Conservation (phyloP, 2,113 vertebrate species). For the Budorcas taxicolor region DNA sequence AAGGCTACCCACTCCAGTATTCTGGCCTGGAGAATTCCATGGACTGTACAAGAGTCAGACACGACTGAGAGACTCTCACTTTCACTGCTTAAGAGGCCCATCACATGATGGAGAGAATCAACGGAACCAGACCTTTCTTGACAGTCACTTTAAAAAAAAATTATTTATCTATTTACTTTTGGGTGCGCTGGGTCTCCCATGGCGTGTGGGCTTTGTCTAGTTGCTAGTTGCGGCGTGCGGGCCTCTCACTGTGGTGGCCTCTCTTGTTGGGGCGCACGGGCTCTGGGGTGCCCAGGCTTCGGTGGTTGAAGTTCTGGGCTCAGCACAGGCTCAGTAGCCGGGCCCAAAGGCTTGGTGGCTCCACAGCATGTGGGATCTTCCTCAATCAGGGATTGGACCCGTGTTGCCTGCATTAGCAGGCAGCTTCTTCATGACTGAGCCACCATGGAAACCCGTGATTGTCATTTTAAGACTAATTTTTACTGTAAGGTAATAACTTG, state of each 20-base stretch:
- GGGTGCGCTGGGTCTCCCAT: background rate
- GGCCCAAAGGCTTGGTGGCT: background rate
- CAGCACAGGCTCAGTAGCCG: background rate
- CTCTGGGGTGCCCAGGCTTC: background rate
- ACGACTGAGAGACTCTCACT: background rate
- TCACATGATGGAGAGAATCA: background rate
- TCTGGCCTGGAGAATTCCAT: background rate
- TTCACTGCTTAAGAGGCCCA: background rate
- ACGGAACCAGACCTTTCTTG: background rate
- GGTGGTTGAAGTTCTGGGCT: background rate
- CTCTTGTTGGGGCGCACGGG: accelerated
- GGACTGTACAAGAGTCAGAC: background rate
- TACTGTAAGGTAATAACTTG: background rate
- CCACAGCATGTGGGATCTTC: background rate
- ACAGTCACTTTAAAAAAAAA: background rate
- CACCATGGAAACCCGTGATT: background rate
- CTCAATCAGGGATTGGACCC: background rate
- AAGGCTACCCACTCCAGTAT: background rate
- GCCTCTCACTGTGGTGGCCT: background rate
- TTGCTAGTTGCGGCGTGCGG: accelerated
- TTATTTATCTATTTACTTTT: background rate
- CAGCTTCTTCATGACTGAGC: background rate
- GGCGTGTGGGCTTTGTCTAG: background rate
- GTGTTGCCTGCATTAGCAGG: background rate
- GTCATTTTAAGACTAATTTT: background rate